phyloP scores from a whole-genome alignment of 2,113 vertebrate species.

The Silurus meridionalis region DNA sequence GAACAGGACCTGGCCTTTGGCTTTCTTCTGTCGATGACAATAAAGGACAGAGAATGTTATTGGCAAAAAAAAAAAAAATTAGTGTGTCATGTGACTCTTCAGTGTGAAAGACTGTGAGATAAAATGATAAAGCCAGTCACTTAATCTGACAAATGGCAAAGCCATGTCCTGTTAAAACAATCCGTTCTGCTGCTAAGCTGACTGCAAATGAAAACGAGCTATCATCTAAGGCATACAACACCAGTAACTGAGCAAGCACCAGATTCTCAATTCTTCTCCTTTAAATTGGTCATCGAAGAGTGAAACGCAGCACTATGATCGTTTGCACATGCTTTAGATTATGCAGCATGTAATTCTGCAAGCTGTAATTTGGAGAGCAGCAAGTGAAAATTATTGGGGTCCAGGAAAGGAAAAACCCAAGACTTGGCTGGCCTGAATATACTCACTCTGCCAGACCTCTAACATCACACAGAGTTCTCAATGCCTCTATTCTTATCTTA shows the following conservation, averaged over 20 bases:
- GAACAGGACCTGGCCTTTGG: slow-evolving; percentile 86
- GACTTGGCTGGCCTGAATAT: not conserved
- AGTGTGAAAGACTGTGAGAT: not conserved
- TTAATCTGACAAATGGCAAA: not conserved
- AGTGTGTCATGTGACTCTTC: not conserved
- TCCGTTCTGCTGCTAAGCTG: not conserved
- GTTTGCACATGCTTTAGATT: slow-evolving; percentile 15
- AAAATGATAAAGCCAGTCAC: not conserved
- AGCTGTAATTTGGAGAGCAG: slow-evolving; percentile 18
- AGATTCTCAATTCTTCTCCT: not conserved
- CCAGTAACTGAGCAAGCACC: not conserved
- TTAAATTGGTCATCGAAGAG: not conserved
- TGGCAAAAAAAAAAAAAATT: not conserved
- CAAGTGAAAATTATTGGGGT: not conserved
- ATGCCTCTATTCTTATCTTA: not conserved
- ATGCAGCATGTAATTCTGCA: slow-evolving; percentile 7
- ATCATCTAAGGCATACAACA: not conserved
- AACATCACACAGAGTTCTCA: not conserved
- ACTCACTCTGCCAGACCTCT: not conserved
- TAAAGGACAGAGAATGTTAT: not conserved
- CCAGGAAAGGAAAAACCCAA: slow-evolving; percentile 11
- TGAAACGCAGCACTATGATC: not conserved
- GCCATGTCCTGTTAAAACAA: not conserved
- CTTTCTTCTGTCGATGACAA: slow-evolving; percentile 79
- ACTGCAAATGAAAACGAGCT: not conserved